Base-by-base conservation (phyloP, 2,888 invertebrate genomes). In the Athrips mouffetella region DNA sequence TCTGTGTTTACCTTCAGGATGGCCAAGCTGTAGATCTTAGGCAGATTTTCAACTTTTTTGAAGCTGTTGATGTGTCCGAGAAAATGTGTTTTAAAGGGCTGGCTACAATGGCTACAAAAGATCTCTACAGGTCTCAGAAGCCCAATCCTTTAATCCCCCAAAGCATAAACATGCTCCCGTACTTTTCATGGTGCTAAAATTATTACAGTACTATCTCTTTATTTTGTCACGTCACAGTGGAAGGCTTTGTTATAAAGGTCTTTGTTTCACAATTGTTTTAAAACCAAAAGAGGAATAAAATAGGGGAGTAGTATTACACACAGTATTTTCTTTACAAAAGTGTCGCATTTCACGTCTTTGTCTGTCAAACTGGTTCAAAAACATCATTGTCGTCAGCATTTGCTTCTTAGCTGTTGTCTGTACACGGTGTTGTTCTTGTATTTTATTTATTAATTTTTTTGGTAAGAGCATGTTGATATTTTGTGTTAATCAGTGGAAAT, bases 291-390 rank as follows among this genome's bases (percentile, higher is more conserved):
- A 59, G 62, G 62, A 53, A 63, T 57, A 67, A 73, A 67, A 63
- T 62, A 64, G 52, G 56, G 63, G 65, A 71, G 46, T 69, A 30
- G 40, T 47, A 46, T 67, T 69, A 60, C 65, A 52, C 45, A 42
- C 50, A 48, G 49, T 50, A 47, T 57, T 54, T 55, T 52, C 53
- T 47, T 59, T 63, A 60, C 58, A 64, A 48, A 48, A 55, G 58
- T 63, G 58, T 83, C 51, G 51, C 33, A 56, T 82, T 82, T 70
- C 79, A 54, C 52, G 59, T 63, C 53, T 54, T 51, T 50, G 53
- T 59, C 57, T 35, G 53, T 18, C 47, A 54, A 80, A 82, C 81
- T 51, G 73, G 81, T 83, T 82, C 67, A 40, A 49, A 55, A 67
- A 60, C 52, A 46, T 30, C 49, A 60, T 55, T 73, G 67, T 70